These are phyloP conservation scores for Lophura nycthemera DNA, from an alignment of 2,113 vertebrate genomes.

Conservation along the genomic window DNA sequence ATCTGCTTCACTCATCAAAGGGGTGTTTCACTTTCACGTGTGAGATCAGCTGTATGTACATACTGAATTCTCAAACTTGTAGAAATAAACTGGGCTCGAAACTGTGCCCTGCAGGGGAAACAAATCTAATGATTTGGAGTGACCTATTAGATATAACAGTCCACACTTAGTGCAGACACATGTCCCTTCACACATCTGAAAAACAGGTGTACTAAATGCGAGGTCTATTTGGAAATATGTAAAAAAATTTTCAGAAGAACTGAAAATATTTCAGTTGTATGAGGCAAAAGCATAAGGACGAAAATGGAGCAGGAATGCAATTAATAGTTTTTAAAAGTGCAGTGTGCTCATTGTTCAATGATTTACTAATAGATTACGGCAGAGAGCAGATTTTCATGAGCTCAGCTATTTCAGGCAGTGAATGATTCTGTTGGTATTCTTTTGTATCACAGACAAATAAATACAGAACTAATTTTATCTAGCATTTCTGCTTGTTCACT, in stretches of 20 bases:
- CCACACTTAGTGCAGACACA: not conserved
- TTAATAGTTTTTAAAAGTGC: slow-evolving; percentile 28
- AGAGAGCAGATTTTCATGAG: slow-evolving; percentile 22
- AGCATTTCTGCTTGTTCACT: not conserved
- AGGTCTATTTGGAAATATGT: not conserved
- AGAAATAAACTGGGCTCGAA: not conserved
- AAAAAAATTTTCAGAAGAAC: not conserved
- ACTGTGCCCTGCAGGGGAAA: not conserved
- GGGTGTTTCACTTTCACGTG: slow-evolving; percentile 16
- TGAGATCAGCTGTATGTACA: not conserved
- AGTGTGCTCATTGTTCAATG: not conserved
- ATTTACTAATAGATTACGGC: slow-evolving; percentile 8
- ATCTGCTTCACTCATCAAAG: slow-evolving; percentile 36
- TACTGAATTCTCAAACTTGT: slow-evolving; percentile 3
- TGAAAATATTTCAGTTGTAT: not conserved
- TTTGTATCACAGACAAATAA: slow-evolving; percentile 2
- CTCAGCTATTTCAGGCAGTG: not conserved
- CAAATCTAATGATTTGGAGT: slow-evolving; percentile 43
- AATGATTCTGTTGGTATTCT: not conserved
- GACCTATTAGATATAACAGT: not conserved
- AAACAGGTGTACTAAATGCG: slow-evolving; percentile 2
- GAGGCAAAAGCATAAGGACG: not conserved
- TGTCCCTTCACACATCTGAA: not conserved
- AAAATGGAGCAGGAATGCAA: not conserved
- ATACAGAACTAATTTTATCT: not conserved